Percentiles rank a stretch among this genome's conserved stretches.
Evolutionary conservation across 2,113 vertebrate species (phyloP).

Genomic region (Dasyprocta punctata): DNA sequence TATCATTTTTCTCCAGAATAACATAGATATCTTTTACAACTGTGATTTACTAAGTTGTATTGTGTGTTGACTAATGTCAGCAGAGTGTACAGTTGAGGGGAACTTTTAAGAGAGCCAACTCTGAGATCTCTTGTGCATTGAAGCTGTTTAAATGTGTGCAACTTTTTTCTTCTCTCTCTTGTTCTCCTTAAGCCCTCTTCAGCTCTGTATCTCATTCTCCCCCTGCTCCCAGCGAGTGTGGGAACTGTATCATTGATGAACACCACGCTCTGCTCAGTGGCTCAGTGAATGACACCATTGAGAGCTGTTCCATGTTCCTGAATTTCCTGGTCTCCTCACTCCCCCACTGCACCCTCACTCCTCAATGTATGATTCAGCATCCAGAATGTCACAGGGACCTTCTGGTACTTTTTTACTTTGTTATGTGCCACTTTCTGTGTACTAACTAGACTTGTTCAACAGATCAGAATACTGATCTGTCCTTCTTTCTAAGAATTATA

Average conservation of each 20-base stretch:
- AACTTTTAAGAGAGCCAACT: rapidly evolving
- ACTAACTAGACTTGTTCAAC: constrained; percentile 20
- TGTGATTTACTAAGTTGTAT: neutral
- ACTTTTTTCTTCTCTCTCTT: neutral
- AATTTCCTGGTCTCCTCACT: constrained; percentile 21
- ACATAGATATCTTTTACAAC: neutral
- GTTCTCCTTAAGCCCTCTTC: neutral
- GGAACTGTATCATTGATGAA: constrained; percentile 20
- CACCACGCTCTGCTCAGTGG: neutral
- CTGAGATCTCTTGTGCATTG: neutral
- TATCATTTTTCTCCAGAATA: neutral
- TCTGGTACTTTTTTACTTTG: neutral
- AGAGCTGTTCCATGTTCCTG: neutral
- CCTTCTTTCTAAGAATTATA: constrained; percentile 55
- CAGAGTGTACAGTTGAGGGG: neutral
- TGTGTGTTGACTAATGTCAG: neutral
- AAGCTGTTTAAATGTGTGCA: neutral
- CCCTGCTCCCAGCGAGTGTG: neutral
- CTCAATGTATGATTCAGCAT: constrained; percentile 19
- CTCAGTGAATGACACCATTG: constrained; percentile 57
- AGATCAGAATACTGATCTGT: neutral
- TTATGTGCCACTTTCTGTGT: neutral
- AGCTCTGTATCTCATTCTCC: neutral
- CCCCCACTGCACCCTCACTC: neutral
- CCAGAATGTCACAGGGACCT: neutral